A percentile compares a stretch with the other conserved stretches of the same genome.
Conservation (phyloP, 2,797 vertebrate species). For the Morus bassanus region DNA sequence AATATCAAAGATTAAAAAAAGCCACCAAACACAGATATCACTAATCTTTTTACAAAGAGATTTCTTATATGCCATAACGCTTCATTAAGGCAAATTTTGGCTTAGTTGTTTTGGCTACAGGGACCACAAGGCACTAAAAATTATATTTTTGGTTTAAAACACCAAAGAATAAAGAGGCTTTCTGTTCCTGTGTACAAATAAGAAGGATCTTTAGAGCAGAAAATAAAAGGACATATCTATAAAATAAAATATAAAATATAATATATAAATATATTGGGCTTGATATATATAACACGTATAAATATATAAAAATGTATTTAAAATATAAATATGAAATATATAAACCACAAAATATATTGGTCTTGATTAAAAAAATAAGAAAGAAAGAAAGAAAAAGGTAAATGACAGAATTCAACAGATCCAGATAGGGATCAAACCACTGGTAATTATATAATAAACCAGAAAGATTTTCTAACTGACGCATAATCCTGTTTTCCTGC, state of each 20-base stretch:
- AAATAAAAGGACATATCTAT: neutral
- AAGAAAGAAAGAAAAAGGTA: neutral
- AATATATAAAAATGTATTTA: neutral
- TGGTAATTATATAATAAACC: neutral
- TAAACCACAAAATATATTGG: neutral
- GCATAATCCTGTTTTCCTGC: neutral
- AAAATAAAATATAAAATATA: neutral
- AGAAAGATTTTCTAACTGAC: neutral
- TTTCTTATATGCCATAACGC: neutral
- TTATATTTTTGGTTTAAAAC: neutral
- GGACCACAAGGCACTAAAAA: neutral
- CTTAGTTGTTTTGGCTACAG: neutral
- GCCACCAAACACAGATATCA: neutral
- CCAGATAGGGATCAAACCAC: slow-evolving; percentile 9
- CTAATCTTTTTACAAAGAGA: neutral
- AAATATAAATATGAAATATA: neutral
- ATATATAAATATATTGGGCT: neutral
- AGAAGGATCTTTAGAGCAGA: neutral
- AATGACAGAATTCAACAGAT: slow-evolving; percentile 18
- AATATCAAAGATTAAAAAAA: neutral
- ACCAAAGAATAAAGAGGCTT: neutral
- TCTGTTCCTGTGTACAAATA: neutral
- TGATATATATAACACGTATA: neutral
- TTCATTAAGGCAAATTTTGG: neutral
- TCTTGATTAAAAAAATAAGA: neutral